Base-by-base conservation (phyloP, 2,113 vertebrate species). In the Mus spicilegus region DNA sequence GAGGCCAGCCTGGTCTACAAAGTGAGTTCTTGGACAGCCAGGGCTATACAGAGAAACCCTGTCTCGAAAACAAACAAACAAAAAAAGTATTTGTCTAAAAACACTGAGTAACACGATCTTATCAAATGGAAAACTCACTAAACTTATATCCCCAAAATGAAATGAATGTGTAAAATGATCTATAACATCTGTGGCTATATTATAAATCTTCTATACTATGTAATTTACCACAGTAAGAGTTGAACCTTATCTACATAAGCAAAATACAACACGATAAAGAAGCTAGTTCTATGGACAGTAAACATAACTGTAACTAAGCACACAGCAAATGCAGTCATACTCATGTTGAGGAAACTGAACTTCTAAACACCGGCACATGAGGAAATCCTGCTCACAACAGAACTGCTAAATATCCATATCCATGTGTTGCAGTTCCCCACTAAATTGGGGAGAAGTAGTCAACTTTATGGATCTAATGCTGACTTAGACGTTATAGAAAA, bases 51-150 rank as follows among this genome's bases (percentile, higher is more conserved):
- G 42, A 42, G 42, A 42, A 42, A 42, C 42, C 42, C 42, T 42
- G 42, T 42, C 42, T 42, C 42, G 42, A 42, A 42, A 42, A 42
- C 42, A 42, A 42, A 42, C 42, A 42, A 42, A 42, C 42, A 42
- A 42, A 54, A 36, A 22, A 54, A n/a, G 1, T 22, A 49, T 5
- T 54, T 54, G 17, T 36, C 16, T 56, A 54, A 36, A 81, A 54
- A 78, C 20, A 49, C 12, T 36, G 42, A 51, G 17, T 20, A 7
- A 7, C 36, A 12, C 26, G 33, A 7, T 9, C 33, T 9, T 65
- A 51, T 81, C 54, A 96, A 94, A 51, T 75, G 67, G 42, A 56
- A 91, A 97, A 82, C 54, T 91, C 81, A 94, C 33, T 89, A 95
- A 94, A 91, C 6, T 67, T 87, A 39, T 5, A 70, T 4, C 16